These are phyloP conservation scores for Polydrusus tereticollis DNA, from an alignment of 2,888 invertebrate genomes.

Conservation along the genomic window DNA sequence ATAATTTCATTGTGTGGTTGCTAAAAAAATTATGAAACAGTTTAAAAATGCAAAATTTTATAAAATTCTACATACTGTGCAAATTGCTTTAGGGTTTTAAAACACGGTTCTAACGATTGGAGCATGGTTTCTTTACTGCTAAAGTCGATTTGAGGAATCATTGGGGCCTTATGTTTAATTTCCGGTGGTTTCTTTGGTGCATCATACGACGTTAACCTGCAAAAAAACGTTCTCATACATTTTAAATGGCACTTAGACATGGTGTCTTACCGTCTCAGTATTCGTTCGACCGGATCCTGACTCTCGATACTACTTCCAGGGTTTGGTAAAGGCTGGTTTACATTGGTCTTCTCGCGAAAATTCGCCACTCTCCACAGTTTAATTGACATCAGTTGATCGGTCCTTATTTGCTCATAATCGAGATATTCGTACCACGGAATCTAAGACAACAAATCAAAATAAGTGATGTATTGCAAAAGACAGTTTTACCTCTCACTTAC, in stretches of 20 bases:
- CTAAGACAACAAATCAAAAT: too few relatives aligned
- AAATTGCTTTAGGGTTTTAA: constrained; percentile 66
- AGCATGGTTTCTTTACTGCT: constrained; percentile 60
- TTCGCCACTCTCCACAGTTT: constrained; percentile 72
- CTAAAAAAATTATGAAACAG: constrained; percentile 66
- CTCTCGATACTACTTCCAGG: constrained; percentile 62
- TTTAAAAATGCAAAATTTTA: too few relatives aligned
- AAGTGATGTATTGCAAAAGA: too few relatives aligned
- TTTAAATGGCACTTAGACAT: constrained; percentile 6
- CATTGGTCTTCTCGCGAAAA: constrained; percentile 66
- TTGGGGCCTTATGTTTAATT: constrained; percentile 66
- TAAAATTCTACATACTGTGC: constrained; percentile 65
- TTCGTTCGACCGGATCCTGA: constrained; percentile 70
- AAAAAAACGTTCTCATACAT: background rate
- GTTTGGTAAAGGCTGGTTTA: constrained; percentile 61
- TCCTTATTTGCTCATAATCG: constrained; percentile 71
- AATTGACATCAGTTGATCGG: constrained; percentile 69
- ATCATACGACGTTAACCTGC: constrained; percentile 73
- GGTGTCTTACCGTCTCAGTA: constrained; percentile 66
- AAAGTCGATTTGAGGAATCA: constrained; percentile 61
- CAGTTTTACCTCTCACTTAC: too few relatives aligned
- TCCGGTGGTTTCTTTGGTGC: constrained; percentile 72
- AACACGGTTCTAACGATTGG: constrained; percentile 61
- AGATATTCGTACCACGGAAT: constrained; percentile 78
- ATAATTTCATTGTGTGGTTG: constrained; percentile 72